A percentile compares a stretch with the other conserved stretches of the same genome.
phyloP scores from a whole-genome alignment of 2,888 invertebrate genomes.

The Spodoptera exigua region DNA sequence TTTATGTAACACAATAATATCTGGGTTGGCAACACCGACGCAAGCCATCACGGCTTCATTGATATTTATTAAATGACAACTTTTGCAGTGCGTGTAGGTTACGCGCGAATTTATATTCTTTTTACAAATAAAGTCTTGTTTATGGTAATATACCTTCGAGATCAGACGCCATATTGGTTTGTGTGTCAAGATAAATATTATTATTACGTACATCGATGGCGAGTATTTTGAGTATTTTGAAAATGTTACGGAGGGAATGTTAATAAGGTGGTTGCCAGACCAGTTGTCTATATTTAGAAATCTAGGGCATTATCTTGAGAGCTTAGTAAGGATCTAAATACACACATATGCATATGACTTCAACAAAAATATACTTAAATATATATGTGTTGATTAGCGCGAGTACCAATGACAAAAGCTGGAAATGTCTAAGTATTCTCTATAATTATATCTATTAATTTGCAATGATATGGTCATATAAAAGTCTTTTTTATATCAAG shows the following conservation, averaged over 20 bases:
- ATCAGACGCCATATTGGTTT: constrained; percentile 1
- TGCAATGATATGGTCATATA: no score
- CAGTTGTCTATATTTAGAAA: constrained; percentile 11
- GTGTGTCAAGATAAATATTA: neutral
- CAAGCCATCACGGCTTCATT: constrained; percentile 2
- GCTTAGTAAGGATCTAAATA: no score
- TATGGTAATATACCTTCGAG: constrained; percentile 9
- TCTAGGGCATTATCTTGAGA: neutral
- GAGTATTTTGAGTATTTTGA: constrained; percentile 8
- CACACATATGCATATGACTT: no score
- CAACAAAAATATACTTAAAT: constrained; percentile 1
- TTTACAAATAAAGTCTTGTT: neutral
- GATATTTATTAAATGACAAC: constrained; percentile 21
- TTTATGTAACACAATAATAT: constrained; percentile 33
- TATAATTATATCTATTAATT: no score
- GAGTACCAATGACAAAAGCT: no score
- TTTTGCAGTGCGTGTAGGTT: constrained; percentile 9
- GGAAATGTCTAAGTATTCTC: no score
- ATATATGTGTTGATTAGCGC: no score
- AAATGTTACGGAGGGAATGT: neutral
- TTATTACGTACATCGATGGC: constrained; percentile 3
- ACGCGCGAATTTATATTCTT: constrained; percentile 8
- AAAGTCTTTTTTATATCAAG: no score
- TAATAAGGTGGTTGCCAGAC: constrained; percentile 1
- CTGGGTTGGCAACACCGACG: constrained; percentile 6